phyloP scores from a whole-genome alignment of 2,113 vertebrate species.

The Strix uralensis region DNA sequence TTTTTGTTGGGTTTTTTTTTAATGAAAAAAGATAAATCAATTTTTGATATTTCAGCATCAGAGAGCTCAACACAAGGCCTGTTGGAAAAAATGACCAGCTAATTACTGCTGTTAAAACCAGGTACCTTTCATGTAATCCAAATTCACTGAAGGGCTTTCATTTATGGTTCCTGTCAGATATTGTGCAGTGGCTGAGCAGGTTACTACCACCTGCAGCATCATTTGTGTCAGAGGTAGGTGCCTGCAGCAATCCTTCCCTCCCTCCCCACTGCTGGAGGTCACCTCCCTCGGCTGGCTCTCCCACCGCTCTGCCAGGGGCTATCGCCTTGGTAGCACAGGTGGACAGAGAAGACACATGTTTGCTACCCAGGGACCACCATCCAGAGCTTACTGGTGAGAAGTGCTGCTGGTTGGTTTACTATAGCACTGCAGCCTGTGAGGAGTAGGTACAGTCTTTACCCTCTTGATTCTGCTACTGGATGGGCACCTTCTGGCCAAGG shows the following conservation, averaged over 20 bases:
- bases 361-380: not conserved
- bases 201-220: not conserved
- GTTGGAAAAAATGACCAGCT: not conserved
- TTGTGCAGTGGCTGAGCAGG: not conserved
- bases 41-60: not conserved
- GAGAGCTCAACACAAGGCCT: not conserved
- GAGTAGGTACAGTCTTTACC: fast-evolving
- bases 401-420: fast-evolving
- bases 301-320: not conserved
- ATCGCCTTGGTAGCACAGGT: not conserved
- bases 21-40: not conserved
- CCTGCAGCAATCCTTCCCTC: not conserved
- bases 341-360: not conserved
- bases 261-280: not conserved
- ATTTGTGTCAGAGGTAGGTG: not conserved
- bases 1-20: not conserved
- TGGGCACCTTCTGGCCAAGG: not conserved
- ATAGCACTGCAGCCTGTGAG: not conserved
- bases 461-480: not conserved
- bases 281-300: not conserved
- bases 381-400: not conserved
- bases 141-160: not conserved
- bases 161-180: not conserved
- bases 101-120: not conserved
- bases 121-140: not conserved